Evolutionary conservation across 2,113 vertebrate genomes (phyloP).

Genomic region (Gnathonemus longibarbis): DNA sequence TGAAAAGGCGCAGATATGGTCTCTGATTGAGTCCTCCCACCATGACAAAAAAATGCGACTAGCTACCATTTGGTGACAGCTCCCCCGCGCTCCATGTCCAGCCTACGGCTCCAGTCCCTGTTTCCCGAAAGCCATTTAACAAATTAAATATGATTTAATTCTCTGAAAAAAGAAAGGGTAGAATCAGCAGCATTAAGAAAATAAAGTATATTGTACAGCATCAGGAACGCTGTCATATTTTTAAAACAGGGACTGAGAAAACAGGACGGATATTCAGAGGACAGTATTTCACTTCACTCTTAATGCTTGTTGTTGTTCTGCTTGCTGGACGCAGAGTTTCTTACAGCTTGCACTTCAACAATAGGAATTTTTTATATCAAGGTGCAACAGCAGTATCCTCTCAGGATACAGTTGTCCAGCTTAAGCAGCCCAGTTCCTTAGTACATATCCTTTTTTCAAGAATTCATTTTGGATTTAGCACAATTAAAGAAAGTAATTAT

Average conservation of each 20-base stretch:
- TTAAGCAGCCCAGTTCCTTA: not conserved
- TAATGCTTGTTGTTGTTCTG: not conserved
- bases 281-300: not conserved
- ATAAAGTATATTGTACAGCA: not conserved
- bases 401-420: not conserved
- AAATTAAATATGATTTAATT: slow-evolving; percentile 4
- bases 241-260: not conserved
- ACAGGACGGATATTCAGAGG: not conserved
- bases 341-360: not conserved
- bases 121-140: not conserved
- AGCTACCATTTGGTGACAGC: not conserved
- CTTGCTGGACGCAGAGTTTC: not conserved
- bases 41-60: not conserved
- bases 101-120: not conserved
- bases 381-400: not conserved
- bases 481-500: slow-evolving; percentile 7
- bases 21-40: not conserved
- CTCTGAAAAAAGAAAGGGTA: not conserved
- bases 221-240: not conserved
- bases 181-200: not conserved
- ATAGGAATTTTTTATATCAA: not conserved
- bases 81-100: not conserved
- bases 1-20: not conserved
- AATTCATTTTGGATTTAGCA: not conserved
- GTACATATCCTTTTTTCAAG: not conserved